These are phyloP conservation scores for Barypeithes pellucidus DNA, from an alignment of 2,888 invertebrate species.

Conservation along the genomic window DNA sequence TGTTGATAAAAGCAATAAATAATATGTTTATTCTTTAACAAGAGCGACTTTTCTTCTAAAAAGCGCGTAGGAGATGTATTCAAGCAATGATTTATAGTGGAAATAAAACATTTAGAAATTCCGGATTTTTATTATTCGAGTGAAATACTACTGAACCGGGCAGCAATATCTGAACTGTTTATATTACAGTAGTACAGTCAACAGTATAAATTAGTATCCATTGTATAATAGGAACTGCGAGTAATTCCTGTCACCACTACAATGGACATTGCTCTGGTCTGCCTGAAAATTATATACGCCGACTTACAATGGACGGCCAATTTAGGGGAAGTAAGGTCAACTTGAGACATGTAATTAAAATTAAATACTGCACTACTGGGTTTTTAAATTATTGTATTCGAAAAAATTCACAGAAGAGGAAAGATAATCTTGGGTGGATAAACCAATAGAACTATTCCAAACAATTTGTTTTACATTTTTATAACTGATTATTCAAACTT, in stretches of 20 bases:
- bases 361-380: neutral
- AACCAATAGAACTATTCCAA: no score
- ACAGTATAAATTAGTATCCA: constrained; percentile 68
- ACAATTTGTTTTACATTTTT: no score
- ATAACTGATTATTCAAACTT: no score
- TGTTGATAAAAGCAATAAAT: constrained; percentile 25
- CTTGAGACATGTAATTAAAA: constrained; percentile 46
- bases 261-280: constrained; percentile 63
- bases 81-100: constrained; percentile 54
- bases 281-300: constrained; percentile 67
- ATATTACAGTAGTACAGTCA: constrained; percentile 62
- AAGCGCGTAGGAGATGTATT: constrained; percentile 37
- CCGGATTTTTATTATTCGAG: constrained; percentile 60
- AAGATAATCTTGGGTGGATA: no score
- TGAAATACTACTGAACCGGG: constrained; percentile 53
- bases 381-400: neutral
- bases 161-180: constrained; percentile 60
- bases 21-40: constrained; percentile 38
- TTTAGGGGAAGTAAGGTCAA: constrained; percentile 60
- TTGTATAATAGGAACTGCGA: constrained; percentile 67
- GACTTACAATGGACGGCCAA: constrained; percentile 68
- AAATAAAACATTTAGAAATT: constrained; percentile 59
- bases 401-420: no score
- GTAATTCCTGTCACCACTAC: constrained; percentile 68
- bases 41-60: constrained; percentile 46